Conservation (phyloP, 35 echinoderm and acorn worm species). For the Heliocidaris erythrogramma region DNA sequence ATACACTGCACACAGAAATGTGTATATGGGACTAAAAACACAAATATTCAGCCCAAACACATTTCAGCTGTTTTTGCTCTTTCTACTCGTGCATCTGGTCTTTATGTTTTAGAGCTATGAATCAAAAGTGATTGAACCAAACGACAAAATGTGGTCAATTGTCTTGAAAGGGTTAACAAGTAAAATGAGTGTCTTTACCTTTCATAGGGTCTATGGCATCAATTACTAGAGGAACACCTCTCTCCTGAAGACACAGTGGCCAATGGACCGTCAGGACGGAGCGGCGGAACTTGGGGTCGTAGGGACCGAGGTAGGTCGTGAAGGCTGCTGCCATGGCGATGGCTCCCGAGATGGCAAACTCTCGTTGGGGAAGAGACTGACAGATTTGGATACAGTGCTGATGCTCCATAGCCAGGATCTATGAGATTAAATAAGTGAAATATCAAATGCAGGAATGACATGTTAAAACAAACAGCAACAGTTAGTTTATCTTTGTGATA, state of each 20-base stretch:
- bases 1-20: too few species aligned
- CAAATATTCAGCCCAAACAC: too few species aligned
- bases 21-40: too few species aligned
- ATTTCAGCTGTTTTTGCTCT: too few species aligned
- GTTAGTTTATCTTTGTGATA: too few species aligned
- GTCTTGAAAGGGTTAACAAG: too few species aligned
- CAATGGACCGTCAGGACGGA: constrained; percentile 91
- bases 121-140: too few species aligned
- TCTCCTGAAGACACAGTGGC: constrained; percentile 92
- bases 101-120: too few species aligned
- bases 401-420: constrained; percentile 90
- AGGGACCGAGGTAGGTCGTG: constrained; percentile 87
- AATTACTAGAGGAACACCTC: constrained; percentile 91
- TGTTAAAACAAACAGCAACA: not conserved
- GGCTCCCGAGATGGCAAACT: constrained; percentile 91
- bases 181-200: constrained; percentile 52
- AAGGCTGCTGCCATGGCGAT: constrained; percentile 90
- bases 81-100: too few species aligned
- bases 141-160: too few species aligned
- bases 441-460: not conserved
- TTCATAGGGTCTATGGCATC: constrained; percentile 99
- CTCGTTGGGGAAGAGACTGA: constrained; percentile 83
- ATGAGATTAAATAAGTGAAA: not conserved
- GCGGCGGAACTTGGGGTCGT: constrained; percentile 85
- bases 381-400: constrained; percentile 96